These are phyloP conservation scores for Brenthis daphne DNA, from an alignment of 2,888 invertebrate species.

Conservation along the genomic window DNA sequence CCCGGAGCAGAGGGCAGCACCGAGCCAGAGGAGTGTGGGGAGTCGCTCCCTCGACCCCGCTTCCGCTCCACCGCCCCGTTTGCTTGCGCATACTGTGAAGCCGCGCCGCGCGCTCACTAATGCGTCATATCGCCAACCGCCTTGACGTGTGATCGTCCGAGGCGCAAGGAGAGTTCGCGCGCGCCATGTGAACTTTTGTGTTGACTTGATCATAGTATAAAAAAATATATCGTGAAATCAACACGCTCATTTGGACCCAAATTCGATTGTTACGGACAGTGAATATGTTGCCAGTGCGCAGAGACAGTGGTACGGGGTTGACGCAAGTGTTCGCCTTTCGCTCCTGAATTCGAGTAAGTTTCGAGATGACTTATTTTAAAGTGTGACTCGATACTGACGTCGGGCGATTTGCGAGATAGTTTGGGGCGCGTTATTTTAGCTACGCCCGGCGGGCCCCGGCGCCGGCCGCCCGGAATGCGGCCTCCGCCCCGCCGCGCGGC, in stretches of 20 bases:
- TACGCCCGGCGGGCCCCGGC: conserved; percentile 69
- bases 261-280: conserved; percentile 58
- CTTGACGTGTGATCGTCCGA: conserved; percentile 63
- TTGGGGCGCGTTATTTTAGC: conserved; percentile 73
- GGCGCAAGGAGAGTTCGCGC: conserved; percentile 57
- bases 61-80: conserved; percentile 57
- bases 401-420: conserved; percentile 52
- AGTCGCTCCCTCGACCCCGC: conserved; percentile 52
- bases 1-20: conserved; percentile 79
- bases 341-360: conserved; percentile 68
- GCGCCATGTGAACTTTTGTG: conserved; percentile 78
- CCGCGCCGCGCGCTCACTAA: conserved; percentile 80
- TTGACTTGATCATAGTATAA: conserved; percentile 50
- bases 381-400: conserved; percentile 66
- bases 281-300: conserved; percentile 64
- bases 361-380: conserved; percentile 73
- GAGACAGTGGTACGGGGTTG: conserved; percentile 60
- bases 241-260: conserved; percentile 38
- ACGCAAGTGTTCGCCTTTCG: conserved; percentile 67
- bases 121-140: conserved; percentile 75
- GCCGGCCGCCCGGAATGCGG: conserved; percentile 75
- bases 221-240: conserved; percentile 42
- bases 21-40: conserved; percentile 64
- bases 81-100: conserved; percentile 69
- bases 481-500: conserved; percentile 56